These are phyloP conservation scores for Amblyopsis rosae DNA, from an alignment of 2,113 vertebrate species.

Conservation along the genomic window DNA sequence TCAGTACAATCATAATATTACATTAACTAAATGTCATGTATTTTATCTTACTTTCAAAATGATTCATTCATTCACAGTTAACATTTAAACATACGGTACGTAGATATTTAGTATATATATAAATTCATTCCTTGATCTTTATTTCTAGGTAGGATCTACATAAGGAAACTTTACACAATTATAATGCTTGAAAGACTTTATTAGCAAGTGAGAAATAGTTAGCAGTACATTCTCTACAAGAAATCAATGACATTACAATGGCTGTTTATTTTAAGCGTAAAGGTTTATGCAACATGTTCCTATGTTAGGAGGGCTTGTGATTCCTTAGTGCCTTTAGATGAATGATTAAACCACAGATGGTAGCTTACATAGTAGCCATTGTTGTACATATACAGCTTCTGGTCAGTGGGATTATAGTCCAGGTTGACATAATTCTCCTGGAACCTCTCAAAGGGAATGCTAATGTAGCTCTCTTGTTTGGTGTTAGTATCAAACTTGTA, in stretches of 20 bases:
- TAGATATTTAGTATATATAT: no score
- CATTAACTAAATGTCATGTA: no score
- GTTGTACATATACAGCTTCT: constrained; percentile 80
- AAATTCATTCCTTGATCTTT: no score
- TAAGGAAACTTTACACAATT: constrained; percentile 18
- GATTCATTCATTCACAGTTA: background rate
- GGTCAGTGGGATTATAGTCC: constrained; percentile 78
- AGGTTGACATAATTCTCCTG: constrained; percentile 70
- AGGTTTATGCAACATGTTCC: background rate
- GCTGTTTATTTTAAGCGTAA: background rate
- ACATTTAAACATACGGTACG: background rate
- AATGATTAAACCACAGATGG: constrained; percentile 70
- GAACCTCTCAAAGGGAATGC: constrained; percentile 73
- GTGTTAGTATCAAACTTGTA: constrained; percentile 76
- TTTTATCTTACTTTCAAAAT: no score
- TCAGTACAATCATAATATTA: no score
- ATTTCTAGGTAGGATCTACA: background rate
- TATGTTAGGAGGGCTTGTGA: background rate
- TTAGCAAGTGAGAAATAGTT: constrained; percentile 21
- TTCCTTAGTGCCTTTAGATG: constrained; percentile 20
- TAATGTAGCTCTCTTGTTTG: constrained; percentile 58
- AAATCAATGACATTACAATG: background rate
- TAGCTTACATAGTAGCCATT: constrained; percentile 67
- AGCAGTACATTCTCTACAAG: background rate
- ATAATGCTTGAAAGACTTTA: constrained; percentile 60